Base-by-base conservation (phyloP, 2,113 vertebrate species). In the Pomatorhinus ruficollis region DNA sequence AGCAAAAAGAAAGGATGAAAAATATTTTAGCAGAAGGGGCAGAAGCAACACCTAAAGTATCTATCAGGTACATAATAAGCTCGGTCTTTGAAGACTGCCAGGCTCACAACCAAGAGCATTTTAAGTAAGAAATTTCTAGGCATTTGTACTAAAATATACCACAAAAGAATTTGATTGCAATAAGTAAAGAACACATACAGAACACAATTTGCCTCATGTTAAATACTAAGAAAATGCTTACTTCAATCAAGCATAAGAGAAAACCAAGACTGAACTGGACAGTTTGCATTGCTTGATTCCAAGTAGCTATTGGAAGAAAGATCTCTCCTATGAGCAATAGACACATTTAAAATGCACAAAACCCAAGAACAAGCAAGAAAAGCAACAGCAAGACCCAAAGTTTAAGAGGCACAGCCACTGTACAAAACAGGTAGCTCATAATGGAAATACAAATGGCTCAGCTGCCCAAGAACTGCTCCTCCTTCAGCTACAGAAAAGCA, bases 111-210 rank as follows among this genome's bases (percentile, higher is more conserved):
- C 18, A 53, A 59, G 3, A 66, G 40, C 1, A 5, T 50, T 75
- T 84, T n/a, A 53, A 40, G 5, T 11, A 11, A 45, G 49, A 91
- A n/a, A 25, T 28, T 40, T 45, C 37, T 37, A 64, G 5, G 10
- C 18, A 64, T 69, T 63, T 76, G 10, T 27, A 57, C 39, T 15
- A 47, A 76, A 53, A 63, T 4, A 66, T 2, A 66, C 15, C 40
- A 52, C 3, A 2, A 45, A 74, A 77, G 1, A 66, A 66, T 17
- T 15, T 50, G 2, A 54, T n/a, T 5, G 1, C 6, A 49, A 0
- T 40, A 60, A 76, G 14, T 53, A 76, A 53, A 19, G 27, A 79
- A 64, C 5, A 60, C 3, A 28, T 22, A 54, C 2, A 65, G 19
- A 83, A 70, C 12, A 23, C 31, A 61, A 77, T 49, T 23, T 75